Evolutionary conservation across 2,113 vertebrate genomes (phyloP), one percentile per base, ranked within the genome.

Genomic region (Baryphthengus martii): DNA sequence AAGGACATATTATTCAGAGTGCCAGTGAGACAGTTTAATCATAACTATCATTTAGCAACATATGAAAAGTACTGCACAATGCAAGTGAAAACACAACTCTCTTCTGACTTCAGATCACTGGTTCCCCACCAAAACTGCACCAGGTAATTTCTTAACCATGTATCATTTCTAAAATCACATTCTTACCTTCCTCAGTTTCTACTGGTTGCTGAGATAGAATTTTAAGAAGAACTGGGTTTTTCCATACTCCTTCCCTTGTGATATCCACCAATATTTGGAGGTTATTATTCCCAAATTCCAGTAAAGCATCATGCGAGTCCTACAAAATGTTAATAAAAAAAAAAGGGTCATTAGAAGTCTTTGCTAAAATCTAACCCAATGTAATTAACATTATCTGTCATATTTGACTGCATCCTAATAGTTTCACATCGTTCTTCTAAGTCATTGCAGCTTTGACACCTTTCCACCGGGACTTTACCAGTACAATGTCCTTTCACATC

Each of bases 261-360:
- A 99, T 98, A 96, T 99, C 99, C 83, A 99, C 98, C 96, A 99
- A 91, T 89, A 99, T 97, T 93, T 99, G 99, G 55, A 99, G 98
- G 94, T 99, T 99, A 96, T 98, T 99, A 97, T 99, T 99, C 39
- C 99, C 99, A 97, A 98, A 99, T 97, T 99, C 98, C 96, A 99
- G 85, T 95, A 99, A 98, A 82, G 98, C 98, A 96, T 98, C 98
- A 96, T 99, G 99, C 67, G 99, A 99, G 76, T 98, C 98, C 98
- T 98, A 90, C 26, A 92, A 90, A 91, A 93, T 1, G 18, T 28
- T 37, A 14, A 50, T 25, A 77, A 73, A 85, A 50, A 50, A 28
- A 77, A 73, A 85, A 50, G 68, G n/a, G 10, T 21, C 25, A 86
- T 95, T 89, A 83, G 4, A 52, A 70, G 39, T 53, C 53, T 78